Evolutionary conservation across 2,888 invertebrate species (phyloP), one percentile per base, ranked within the genome.

Genomic region (Omphaloscelis lunosa): DNA sequence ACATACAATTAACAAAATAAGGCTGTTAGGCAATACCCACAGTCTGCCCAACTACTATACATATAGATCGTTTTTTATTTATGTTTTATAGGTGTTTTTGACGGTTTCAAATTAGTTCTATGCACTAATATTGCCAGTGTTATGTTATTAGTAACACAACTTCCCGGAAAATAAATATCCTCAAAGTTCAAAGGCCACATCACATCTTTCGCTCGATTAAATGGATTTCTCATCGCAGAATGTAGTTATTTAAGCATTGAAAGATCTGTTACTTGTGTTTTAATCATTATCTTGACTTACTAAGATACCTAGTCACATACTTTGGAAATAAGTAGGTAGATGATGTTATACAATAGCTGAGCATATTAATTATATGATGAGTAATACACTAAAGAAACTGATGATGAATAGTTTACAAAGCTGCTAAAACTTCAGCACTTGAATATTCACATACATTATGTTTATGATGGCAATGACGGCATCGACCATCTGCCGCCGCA

Each of bases 401-500:
- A 70, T 81, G 82, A 74, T 80, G 53, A 66, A 78, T 78, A 66
- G 62, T 82, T 82, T 68, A 73, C 67, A 83, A 84, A 84, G 84
- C 86, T 84, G 75, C 79, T 83, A 63, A 86, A 83, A 83, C 72
- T 86, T 82, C 39, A 69, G 75, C 29, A 56, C 59, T 84, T 84
- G 56, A 74, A 80, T 72, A 76, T 78, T 75, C 72, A 77, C 72
- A 73, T 76, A 82, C 67, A 66, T 83, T 82, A 75, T 87, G 74
- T 89, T 88, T 88, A 84, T 89, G 85, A 88, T 88, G 84, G 81
- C 69, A 75, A 77, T 91, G 92, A 92, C 92, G 92, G 79, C 91
- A 92, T 84, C 81, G 80, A 78, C 88, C 93, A 93, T 93, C 93
- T 93, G 92, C 90, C 88, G 82, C 63, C 89, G 90, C 93, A 93